phyloP scores from a whole-genome alignment of 1,140 invertebrate genomes.

The Delia radicum region DNA sequence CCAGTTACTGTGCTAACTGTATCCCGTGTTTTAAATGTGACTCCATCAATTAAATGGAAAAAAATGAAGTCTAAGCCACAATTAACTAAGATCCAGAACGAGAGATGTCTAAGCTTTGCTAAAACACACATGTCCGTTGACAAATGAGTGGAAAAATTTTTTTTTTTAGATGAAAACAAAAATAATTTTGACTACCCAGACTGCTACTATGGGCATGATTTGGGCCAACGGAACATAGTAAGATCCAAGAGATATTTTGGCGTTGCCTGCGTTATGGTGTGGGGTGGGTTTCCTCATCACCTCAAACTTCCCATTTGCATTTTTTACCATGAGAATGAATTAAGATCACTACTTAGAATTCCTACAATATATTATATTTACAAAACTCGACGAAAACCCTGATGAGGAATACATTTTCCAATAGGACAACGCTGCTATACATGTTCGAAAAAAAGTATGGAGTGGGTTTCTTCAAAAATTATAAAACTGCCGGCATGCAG shows the following conservation, averaged over 20 bases:
- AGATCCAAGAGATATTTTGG: constrained; percentile 26
- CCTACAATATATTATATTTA: background rate
- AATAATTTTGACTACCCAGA: too few relatives aligned
- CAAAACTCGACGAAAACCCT: too few relatives aligned
- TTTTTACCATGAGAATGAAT: constrained; percentile 12
- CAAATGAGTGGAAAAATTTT: background rate
- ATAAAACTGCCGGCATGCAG: too few relatives aligned
- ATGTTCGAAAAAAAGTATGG: too few relatives aligned
- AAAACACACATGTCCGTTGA: background rate
- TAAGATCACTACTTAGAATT: constrained; percentile 13
- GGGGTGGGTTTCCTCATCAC: too few relatives aligned
- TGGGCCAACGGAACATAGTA: constrained; percentile 14
- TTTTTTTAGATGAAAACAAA: constrained; percentile 31
- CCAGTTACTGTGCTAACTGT: background rate
- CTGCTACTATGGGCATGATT: constrained; percentile 34
- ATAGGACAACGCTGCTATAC: too few relatives aligned
- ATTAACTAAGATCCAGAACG: background rate
- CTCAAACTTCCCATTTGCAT: too few relatives aligned
- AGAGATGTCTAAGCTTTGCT: too few relatives aligned
- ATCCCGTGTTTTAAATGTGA: background rate
- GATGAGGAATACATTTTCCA: too few relatives aligned
- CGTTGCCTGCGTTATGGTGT: too few relatives aligned
- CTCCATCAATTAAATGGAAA: background rate
- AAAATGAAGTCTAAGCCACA: background rate
- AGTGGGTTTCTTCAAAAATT: too few relatives aligned